These are phyloP conservation scores for Pipra filicauda DNA, from an alignment of 2,113 vertebrate genomes.

Conservation along the genomic window DNA sequence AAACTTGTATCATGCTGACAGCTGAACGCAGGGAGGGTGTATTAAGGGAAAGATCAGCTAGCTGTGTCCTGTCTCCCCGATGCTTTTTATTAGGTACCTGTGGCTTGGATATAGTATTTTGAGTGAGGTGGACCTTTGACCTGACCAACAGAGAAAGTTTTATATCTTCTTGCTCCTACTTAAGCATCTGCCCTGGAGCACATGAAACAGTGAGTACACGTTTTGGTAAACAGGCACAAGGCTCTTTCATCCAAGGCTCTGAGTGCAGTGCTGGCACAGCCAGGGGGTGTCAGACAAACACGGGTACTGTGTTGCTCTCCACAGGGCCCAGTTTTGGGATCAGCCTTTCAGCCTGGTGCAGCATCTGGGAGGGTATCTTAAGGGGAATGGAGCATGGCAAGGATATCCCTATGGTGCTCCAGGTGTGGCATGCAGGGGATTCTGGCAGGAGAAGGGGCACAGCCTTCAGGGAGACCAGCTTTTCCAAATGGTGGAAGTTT, in stretches of 20 bases:
- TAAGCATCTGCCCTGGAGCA: rapidly evolving
- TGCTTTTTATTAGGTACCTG: background rate
- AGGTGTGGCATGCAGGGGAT: rapidly evolving
- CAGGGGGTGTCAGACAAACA: background rate
- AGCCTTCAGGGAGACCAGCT: background rate
- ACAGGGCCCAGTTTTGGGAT: background rate
- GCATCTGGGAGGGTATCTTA: rapidly evolving
- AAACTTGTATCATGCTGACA: rapidly evolving
- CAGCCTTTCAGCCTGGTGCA: rapidly evolving
- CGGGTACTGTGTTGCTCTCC: background rate
- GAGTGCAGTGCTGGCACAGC: rapidly evolving
- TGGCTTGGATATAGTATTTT: background rate
- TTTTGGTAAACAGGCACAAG: too few species aligned
- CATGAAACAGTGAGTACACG: rapidly evolving
- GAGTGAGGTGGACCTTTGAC: background rate
- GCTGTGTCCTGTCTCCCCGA: rapidly evolving
- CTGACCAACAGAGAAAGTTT: background rate
- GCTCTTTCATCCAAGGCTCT: background rate
- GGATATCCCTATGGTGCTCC: rapidly evolving
- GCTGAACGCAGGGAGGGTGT: rapidly evolving
- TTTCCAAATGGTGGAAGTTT: background rate
- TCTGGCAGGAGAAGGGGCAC: background rate
- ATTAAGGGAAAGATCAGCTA: background rate
- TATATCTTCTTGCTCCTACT: background rate
- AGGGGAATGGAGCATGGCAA: rapidly evolving